Base-by-base conservation (phyloP, 2,113 vertebrate species). In the Aphyosemion australe region DNA sequence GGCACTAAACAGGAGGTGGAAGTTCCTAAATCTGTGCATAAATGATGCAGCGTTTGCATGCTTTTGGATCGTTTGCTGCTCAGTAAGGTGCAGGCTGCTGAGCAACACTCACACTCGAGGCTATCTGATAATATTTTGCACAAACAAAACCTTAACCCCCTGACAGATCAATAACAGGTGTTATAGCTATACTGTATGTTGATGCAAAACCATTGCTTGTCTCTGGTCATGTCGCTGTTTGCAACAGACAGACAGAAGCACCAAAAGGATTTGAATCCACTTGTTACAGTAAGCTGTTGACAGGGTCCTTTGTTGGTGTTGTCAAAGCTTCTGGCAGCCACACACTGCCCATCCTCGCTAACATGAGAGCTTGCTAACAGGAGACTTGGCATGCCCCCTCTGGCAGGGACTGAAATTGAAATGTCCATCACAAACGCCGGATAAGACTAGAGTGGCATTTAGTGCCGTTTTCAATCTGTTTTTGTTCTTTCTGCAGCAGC, bases 241-340 rank as follows among this genome's bases (percentile, higher is more conserved):
- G 58, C 4, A 60, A 12, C 16, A 7, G 12, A 45, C n/a, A 61
- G 43, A 62, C 8, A 47, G 37, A 50, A 4, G 51, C 26, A 19
- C 39, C 41, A 4, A 60, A 49, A 51, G 52, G 43, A 41, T 71
- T 55, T 70, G 56, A 75, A 18, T 61, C 10, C 34, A 66, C 55
- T 58, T 26, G 43, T 43, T 53, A 12, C 72, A 52, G 50, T 57
- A 39, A 43, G 50, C 43, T 48, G n/a, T 69, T 78, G 84, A 74
- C 72, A 76, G 45, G 50, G 42, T 20, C 59, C 61, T 84, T 74
- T 81, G 62, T 54, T 56, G 50, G 58, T 53, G 20, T 42, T 65
- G 55, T 81, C 76, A 77, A 56, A 80, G 59, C 39, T 37, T 32
- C 74, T 76, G 59, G 61, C 68, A 76, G 65, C 1, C 48, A 32